phyloP scores from a whole-genome alignment of 2,113 vertebrate genomes.

The Carlito syrichta region DNA sequence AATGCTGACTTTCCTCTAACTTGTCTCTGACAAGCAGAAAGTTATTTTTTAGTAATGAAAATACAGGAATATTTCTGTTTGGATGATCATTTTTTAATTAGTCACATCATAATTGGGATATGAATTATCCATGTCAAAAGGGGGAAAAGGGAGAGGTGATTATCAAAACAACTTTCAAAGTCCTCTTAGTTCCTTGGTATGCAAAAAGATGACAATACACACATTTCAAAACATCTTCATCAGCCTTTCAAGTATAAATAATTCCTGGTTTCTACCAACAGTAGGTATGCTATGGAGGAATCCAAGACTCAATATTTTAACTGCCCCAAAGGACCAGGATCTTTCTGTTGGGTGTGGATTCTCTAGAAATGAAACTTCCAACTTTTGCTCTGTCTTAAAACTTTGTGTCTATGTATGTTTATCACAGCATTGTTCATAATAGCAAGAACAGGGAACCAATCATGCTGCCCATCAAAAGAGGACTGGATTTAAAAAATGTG shows the following conservation, averaged over 20 bases:
- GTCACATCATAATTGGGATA: neutral
- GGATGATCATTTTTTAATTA: slow-evolving; percentile 46
- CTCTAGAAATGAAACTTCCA: neutral
- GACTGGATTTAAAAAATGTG: too few species aligned
- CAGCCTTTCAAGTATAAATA: neutral
- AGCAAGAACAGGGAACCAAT: too few species aligned
- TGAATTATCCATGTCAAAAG: slow-evolving; percentile 5
- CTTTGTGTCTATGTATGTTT: neutral
- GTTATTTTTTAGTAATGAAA: slow-evolving; percentile 65
- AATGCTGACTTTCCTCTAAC: slow-evolving; percentile 48
- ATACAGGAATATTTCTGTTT: slow-evolving; percentile 45
- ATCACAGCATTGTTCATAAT: too few species aligned
- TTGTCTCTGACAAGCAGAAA: slow-evolving; percentile 51
- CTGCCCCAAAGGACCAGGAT: neutral
- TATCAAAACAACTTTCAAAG: neutral
- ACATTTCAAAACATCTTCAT: slow-evolving; percentile 3
- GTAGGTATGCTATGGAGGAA: neutral
- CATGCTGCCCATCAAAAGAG: too few species aligned
- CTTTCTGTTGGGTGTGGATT: neutral
- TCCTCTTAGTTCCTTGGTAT: neutral
- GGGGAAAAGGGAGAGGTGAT: neutral
- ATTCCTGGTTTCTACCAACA: neutral
- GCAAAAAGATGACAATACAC: slow-evolving; percentile 19
- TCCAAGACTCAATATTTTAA: neutral
- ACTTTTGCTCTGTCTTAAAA: neutral